Evolutionary conservation across 92 coral and sea anemone species (phyloP).

Genomic region (Porites divaricata): DNA sequence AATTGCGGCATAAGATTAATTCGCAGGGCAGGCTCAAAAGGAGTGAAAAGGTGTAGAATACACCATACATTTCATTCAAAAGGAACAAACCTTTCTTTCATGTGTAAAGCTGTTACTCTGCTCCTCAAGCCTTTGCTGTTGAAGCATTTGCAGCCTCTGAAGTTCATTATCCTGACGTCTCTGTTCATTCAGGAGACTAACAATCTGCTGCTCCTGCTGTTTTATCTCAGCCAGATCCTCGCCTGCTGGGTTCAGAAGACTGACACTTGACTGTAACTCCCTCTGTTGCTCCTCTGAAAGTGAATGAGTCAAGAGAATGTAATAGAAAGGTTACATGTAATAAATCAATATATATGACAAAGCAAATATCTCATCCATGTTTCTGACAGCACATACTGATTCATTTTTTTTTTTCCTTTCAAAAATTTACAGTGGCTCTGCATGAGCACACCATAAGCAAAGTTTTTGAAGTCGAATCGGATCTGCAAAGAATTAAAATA

Average conservation of each 20-base stretch:
- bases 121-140: constrained; percentile 77
- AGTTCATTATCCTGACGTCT: constrained; percentile 69
- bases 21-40: too few species aligned
- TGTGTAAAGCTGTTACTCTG: constrained; percentile 73
- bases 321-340: too few species aligned
- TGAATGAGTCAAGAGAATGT: neutral
- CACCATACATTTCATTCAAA: neutral
- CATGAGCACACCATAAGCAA: too few species aligned
- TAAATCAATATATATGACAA: too few species aligned
- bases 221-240: constrained; percentile 81
- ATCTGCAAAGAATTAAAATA: too few species aligned
- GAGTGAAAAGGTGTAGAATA: too few species aligned
- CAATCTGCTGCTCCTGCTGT: constrained; percentile 76
- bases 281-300: constrained; percentile 76
- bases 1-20: too few species aligned
- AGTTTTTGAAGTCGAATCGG: too few species aligned
- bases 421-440: too few species aligned
- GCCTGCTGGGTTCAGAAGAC: constrained; percentile 69
- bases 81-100: constrained; percentile 71
- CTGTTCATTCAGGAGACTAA: constrained; percentile 79
- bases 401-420: too few species aligned
- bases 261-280: constrained; percentile 74
- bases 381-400: too few species aligned
- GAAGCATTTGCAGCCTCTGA: constrained; percentile 66
- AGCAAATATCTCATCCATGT: too few species aligned